These are phyloP conservation scores for Eutolmus rufibarbis DNA, from an alignment of 2,888 invertebrate genomes.

Conservation along the genomic window DNA sequence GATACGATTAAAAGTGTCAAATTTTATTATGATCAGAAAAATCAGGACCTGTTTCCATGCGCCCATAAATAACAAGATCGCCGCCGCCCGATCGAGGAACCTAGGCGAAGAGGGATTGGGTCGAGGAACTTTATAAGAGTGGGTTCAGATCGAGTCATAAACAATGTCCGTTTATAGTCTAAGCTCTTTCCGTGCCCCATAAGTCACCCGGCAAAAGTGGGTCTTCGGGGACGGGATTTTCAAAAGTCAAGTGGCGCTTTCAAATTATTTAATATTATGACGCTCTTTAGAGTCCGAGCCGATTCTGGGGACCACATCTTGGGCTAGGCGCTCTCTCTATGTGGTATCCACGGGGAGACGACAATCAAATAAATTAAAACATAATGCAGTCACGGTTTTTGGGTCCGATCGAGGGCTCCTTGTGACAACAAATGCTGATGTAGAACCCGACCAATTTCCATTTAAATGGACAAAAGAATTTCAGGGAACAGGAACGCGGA, in stretches of 20 bases:
- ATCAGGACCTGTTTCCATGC: constrained; percentile 27
- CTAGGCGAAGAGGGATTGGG: constrained; percentile 10
- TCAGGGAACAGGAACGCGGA: not conserved
- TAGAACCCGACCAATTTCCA: constrained; percentile 16
- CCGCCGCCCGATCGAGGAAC: not conserved
- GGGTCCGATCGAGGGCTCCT: not conserved
- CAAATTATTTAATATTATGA: constrained; percentile 43
- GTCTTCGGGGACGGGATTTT: not conserved
- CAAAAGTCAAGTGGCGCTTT: constrained; percentile 42
- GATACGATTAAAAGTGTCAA: constrained; percentile 32
- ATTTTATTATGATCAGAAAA: constrained; percentile 36
- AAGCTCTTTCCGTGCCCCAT: constrained; percentile 23
- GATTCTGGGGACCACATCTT: not conserved
- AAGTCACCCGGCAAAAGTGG: constrained; percentile 1
- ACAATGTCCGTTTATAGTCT: constrained; percentile 33
- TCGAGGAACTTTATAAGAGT: constrained; percentile 23
- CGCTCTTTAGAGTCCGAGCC: constrained; percentile 24
- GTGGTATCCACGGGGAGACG: constrained; percentile 27
- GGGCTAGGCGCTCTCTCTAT: constrained; percentile 22
- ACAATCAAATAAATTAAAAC: constrained; percentile 37
- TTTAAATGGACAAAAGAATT: constrained; percentile 22
- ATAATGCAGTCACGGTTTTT: constrained; percentile 36
- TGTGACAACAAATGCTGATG: constrained; percentile 26
- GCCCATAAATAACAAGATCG: constrained; percentile 13
- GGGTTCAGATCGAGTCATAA: constrained; percentile 16